These are phyloP conservation scores for Stegastes partitus DNA, from an alignment of 2,113 vertebrate genomes.

Conservation along the genomic window DNA sequence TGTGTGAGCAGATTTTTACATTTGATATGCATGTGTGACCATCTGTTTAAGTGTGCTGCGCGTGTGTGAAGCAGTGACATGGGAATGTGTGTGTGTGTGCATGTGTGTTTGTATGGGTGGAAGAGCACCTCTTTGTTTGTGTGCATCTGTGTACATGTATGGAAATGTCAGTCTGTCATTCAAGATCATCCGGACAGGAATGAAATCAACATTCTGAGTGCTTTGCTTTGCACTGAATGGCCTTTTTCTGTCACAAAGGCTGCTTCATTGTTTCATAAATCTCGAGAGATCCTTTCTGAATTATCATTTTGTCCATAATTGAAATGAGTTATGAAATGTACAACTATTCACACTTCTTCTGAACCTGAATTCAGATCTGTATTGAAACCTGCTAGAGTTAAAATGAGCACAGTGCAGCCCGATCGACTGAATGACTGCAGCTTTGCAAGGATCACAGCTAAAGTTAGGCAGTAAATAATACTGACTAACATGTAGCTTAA, in stretches of 20 bases:
- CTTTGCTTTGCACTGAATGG: conserved; percentile 14
- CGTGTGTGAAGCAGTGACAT: conserved; percentile 42
- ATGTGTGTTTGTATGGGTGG: background rate
- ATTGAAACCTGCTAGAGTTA: background rate
- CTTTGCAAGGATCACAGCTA: too few species aligned
- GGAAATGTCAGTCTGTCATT: conserved; percentile 43
- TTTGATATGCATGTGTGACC: conserved; percentile 54
- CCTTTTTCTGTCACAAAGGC: conserved; percentile 3
- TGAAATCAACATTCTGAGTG: conserved; percentile 7
- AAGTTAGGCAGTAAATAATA: too few species aligned
- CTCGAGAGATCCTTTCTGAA: background rate
- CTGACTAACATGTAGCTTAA: too few species aligned
- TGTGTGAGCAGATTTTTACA: conserved; percentile 29
- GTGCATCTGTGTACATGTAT: conserved; percentile 33
- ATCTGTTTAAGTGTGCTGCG: conserved; percentile 55
- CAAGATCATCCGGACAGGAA: conserved; percentile 12
- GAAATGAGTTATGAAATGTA: background rate
- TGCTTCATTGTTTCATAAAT: conserved; percentile 7
- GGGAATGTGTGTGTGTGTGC: conserved; percentile 17
- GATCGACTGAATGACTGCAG: background rate
- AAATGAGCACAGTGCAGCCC: background rate
- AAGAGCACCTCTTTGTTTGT: conserved; percentile 61
- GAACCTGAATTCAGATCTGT: background rate
- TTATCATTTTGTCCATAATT: background rate
- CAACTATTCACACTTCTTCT: background rate